Evolutionary conservation across 2,113 vertebrate species (phyloP).

Genomic region (Leiothrix lutea): DNA sequence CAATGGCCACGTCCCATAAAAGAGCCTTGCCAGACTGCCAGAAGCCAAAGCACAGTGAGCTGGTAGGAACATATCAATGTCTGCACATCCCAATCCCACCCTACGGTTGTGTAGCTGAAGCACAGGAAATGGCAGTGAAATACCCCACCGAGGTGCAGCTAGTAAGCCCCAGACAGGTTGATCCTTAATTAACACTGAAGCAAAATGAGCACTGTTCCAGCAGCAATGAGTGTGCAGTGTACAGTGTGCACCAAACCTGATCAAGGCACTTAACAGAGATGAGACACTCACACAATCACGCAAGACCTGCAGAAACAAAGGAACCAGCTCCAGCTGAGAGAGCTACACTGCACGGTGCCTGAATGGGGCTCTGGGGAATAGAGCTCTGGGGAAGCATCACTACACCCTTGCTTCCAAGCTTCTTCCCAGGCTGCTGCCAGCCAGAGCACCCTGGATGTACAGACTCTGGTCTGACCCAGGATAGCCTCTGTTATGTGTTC

Average conservation of each 20-base stretch:
- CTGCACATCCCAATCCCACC: neutral
- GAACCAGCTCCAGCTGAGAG: neutral
- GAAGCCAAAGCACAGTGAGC: accelerated
- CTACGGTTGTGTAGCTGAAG: neutral
- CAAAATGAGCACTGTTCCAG: neutral
- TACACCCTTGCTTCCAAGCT: neutral
- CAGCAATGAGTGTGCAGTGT: neutral
- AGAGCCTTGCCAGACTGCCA: neutral
- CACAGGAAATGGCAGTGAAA: neutral
- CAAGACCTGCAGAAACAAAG: neutral
- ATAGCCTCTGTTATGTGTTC: neutral
- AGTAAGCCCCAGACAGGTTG: accelerated
- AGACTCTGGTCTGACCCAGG: neutral
- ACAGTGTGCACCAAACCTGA: neutral
- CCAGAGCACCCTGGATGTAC: neutral
- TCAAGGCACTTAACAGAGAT: accelerated
- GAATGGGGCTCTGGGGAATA: accelerated
- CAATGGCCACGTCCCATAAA: neutral
- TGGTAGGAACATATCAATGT: neutral
- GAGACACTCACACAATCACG: accelerated
- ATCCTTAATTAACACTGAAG: neutral
- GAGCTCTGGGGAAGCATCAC: neutral
- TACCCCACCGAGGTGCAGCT: no score
- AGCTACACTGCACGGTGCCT: neutral
- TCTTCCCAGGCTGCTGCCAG: neutral